Conservation (phyloP, 2,888 invertebrate species). For the Ecdyonurus torrentis region DNA sequence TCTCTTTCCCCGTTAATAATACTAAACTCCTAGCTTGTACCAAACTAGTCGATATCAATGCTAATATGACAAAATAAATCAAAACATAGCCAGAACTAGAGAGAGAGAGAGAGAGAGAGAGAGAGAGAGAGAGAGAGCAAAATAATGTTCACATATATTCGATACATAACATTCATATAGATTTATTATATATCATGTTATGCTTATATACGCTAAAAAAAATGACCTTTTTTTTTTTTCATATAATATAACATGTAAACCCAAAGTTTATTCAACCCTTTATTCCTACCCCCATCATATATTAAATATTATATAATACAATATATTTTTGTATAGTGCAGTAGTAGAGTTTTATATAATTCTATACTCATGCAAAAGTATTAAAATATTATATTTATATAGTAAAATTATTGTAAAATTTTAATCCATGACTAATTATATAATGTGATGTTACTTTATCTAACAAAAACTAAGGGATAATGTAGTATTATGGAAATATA, state of each 20-base stretch:
- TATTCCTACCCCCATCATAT: no score
- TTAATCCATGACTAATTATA: no score
- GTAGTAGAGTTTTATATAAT: no score
- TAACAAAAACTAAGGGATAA: no score
- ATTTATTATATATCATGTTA: background rate
- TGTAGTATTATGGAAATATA: no score
- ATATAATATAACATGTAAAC: background rate
- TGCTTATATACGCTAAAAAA: background rate
- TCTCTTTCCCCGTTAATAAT: background rate
- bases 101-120: background rate
- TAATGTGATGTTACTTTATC: no score
- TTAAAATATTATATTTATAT: no score
- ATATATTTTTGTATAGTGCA: no score
- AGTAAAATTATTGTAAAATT: no score
- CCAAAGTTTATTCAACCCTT: no score
- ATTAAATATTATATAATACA: no score
- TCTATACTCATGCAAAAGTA: no score
- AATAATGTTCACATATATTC: background rate
- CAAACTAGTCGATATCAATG: background rate
- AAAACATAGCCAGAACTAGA: background rate
- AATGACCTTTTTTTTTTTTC: background rate
- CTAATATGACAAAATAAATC: background rate
- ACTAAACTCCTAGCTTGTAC: background rate
- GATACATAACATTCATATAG: background rate
- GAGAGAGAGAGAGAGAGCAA: background rate